These are phyloP conservation scores for Polydrusus pterygomalis DNA, from an alignment of 2,888 invertebrate genomes.

Conservation along the genomic window DNA sequence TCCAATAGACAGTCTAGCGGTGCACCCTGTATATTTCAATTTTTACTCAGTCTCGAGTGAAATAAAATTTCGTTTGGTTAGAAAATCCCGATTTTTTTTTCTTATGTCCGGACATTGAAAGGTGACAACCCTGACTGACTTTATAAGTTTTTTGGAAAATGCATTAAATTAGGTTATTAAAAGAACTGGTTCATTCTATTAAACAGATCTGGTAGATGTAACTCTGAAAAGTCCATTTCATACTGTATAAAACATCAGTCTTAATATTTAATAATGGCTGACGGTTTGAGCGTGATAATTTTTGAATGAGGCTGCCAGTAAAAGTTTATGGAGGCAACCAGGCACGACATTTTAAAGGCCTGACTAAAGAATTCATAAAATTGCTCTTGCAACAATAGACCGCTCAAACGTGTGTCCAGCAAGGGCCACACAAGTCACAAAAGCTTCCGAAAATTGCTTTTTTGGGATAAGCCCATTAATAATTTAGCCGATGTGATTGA, in stretches of 20 bases:
- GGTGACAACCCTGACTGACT: too few species aligned
- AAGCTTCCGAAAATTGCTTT: slow-evolving; percentile 55
- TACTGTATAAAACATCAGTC: slow-evolving; percentile 55
- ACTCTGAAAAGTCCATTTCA: slow-evolving; percentile 45
- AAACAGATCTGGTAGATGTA: slow-evolving; percentile 2
- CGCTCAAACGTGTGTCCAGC: slow-evolving; percentile 56
- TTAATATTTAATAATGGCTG: slow-evolving; percentile 56
- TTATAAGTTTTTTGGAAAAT: not conserved
- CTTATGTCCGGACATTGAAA: too few species aligned
- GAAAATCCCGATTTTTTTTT: too few species aligned
- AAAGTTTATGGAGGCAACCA: slow-evolving; percentile 57
- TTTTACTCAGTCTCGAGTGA: too few species aligned
- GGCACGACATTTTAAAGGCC: slow-evolving; percentile 54
- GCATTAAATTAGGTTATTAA: not conserved
- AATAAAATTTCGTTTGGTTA: too few species aligned
- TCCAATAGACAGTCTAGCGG: too few species aligned
- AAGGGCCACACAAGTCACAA: slow-evolving; percentile 52
- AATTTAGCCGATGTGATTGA: slow-evolving; percentile 56
- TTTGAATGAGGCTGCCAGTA: slow-evolving; percentile 57
- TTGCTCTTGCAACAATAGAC: slow-evolving; percentile 55
- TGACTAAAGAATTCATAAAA: slow-evolving; percentile 57
- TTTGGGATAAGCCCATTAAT: slow-evolving; percentile 55
- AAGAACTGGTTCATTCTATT: not conserved
- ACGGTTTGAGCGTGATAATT: slow-evolving; percentile 55
- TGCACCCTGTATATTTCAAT: too few species aligned